Percentiles rank a stretch among this genome's conserved stretches.
Evolutionary conservation across 2,888 invertebrate genomes (phyloP).

Genomic region (Mesorhabditis spiculigera): DNA sequence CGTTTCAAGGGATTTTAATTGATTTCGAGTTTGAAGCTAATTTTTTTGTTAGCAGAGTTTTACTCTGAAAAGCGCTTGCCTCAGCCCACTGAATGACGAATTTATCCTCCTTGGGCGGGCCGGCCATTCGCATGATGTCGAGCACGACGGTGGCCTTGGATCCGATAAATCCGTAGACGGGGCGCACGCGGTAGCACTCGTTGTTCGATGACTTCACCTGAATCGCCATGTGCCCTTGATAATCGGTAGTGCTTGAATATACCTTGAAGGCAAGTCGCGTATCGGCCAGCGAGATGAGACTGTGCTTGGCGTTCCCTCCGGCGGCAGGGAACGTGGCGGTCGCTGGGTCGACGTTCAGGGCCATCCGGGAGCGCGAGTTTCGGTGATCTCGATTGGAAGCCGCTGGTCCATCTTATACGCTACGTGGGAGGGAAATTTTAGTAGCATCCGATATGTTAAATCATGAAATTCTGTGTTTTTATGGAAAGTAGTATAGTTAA

Average conservation of each 20-base stretch:
- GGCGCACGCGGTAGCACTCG: conserved; percentile 41
- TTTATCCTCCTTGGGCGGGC: conserved; percentile 35
- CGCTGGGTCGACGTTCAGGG: conserved; percentile 40
- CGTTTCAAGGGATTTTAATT: too few species aligned
- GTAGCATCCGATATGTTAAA: too few species aligned
- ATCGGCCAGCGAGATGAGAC: conserved; percentile 32
- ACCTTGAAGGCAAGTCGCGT: conserved; percentile 39
- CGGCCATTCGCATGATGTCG: conserved; percentile 27
- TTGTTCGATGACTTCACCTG: conserved; percentile 43
- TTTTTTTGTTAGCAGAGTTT: too few species aligned
- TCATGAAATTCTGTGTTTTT: too few species aligned
- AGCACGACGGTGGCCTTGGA: conserved; percentile 25
- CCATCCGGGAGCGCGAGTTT: conserved; percentile 11
- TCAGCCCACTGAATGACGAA: conserved; percentile 37
- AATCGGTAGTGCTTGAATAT: not conserved
- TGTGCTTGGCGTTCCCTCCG: conserved; percentile 33
- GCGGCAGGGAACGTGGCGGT: conserved; percentile 30
- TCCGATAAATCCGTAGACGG: conserved; percentile 43
- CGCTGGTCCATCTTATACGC: too few species aligned
- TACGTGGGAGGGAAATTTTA: too few species aligned
- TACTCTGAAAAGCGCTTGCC: conserved; percentile 7
- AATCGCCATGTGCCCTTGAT: not conserved
- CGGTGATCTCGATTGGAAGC: too few species aligned
- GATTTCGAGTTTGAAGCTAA: too few species aligned
- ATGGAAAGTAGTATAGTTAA: too few species aligned